Evolutionary conservation across 2,888 invertebrate species (phyloP).

Genomic region (Amiota mariae): DNA sequence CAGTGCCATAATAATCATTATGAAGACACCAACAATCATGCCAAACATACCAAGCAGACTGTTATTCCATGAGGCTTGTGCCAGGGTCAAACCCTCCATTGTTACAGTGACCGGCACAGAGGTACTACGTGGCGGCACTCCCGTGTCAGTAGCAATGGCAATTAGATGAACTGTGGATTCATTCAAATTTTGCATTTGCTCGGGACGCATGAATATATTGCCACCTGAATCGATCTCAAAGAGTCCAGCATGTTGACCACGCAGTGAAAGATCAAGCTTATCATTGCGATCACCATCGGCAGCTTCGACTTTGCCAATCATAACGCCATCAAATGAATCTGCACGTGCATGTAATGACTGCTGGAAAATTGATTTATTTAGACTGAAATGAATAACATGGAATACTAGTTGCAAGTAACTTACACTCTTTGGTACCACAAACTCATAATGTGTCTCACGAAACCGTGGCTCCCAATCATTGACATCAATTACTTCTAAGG

Average conservation of each 20-base stretch:
- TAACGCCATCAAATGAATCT: conserved; percentile 71
- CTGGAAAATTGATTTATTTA: conserved; percentile 36
- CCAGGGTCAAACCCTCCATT: conserved; percentile 74
- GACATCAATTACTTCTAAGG: conserved; percentile 87
- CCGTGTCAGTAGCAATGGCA: conserved; percentile 89
- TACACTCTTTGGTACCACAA: conserved; percentile 74
- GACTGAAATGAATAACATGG: background rate
- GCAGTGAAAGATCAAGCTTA: conserved; percentile 80
- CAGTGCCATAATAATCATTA: conserved; percentile 83
- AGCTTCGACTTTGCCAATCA: conserved; percentile 84
- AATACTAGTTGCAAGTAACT: conserved; percentile 43
- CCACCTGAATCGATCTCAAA: conserved; percentile 71
- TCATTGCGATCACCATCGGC: conserved; percentile 90
- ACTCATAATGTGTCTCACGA: conserved; percentile 90
- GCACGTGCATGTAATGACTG: conserved; percentile 63
- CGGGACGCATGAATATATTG: conserved; percentile 79
- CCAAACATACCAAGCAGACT: conserved; percentile 78
- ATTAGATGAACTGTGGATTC: conserved; percentile 82
- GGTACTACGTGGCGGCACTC: conserved; percentile 85
- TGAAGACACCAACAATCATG: conserved; percentile 82
- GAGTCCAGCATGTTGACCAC: conserved; percentile 79
- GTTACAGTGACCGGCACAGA: conserved; percentile 81
- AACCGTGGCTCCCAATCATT: conserved; percentile 96
- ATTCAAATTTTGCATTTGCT: conserved; percentile 72
- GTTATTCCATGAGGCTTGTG: conserved; percentile 74